Percentiles rank a stretch among this genome's conserved stretches.
phyloP scores from a whole-genome alignment of 2,113 vertebrate genomes.

The Eretmochelys imbricata region DNA sequence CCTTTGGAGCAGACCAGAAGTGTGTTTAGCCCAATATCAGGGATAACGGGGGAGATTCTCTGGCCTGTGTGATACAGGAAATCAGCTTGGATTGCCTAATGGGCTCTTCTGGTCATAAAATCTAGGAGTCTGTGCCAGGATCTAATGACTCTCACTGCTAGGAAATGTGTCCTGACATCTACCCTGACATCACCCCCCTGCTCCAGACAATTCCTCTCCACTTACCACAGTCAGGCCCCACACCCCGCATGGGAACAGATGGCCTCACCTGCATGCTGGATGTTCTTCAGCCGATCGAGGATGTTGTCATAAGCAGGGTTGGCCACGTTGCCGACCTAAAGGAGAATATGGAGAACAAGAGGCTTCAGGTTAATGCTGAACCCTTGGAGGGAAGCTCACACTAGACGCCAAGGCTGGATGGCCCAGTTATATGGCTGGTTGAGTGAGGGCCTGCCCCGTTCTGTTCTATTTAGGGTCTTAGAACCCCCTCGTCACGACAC shows the following conservation, averaged over 20 bases:
- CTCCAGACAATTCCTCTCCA: neutral
- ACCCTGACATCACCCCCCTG: neutral
- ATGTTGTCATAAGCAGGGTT: constrained; percentile 86
- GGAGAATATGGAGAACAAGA: neutral
- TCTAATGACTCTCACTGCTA: neutral
- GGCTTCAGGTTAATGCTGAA: neutral
- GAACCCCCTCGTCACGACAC: neutral
- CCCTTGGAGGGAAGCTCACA: neutral
- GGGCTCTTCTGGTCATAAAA: no score
- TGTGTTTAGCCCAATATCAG: neutral
- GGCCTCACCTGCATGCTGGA: constrained; percentile 85
- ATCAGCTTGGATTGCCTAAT: no score
- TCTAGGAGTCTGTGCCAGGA: neutral
- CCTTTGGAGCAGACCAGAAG: neutral
- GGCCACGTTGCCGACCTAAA: constrained; percentile 82
- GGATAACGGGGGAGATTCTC: neutral
- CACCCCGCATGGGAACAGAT: fast-evolving
- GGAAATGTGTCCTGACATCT: neutral
- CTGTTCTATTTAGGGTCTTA: neutral
- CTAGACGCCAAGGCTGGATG: neutral
- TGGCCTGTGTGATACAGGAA: neutral
- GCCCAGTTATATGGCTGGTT: neutral
- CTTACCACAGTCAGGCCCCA: neutral
- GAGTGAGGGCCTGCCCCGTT: no score
- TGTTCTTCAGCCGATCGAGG: constrained; percentile 81